A percentile compares a stretch with the other conserved stretches of the same genome.
These are phyloP conservation scores for Galerucella pusilla DNA, from an alignment of 2,888 invertebrate genomes.

Conservation along the genomic window DNA sequence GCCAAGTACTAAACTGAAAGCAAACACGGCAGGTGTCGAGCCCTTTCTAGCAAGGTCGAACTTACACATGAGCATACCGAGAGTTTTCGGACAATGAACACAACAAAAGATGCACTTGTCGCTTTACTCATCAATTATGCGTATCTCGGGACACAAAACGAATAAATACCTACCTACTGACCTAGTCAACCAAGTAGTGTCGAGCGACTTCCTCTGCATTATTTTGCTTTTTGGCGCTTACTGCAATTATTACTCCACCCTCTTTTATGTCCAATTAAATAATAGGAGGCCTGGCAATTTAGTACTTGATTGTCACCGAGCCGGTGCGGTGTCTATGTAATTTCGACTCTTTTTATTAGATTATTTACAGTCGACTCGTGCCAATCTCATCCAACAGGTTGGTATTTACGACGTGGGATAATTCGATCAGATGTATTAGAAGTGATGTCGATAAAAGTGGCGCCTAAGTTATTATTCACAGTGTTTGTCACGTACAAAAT, in stretches of 20 bases:
- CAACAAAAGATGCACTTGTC: constrained; percentile 46
- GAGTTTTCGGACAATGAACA: constrained; percentile 41
- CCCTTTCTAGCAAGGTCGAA: constrained; percentile 23
- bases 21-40: constrained; percentile 24
- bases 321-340: constrained; percentile 19
- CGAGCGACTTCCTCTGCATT: constrained; percentile 37
- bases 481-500: not conserved
- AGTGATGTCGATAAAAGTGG: constrained; percentile 9
- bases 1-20: not conserved
- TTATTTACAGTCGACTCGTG: constrained; percentile 25
- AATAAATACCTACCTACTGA: constrained; percentile 45
- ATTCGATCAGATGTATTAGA: constrained; percentile 17
- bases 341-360: constrained; percentile 25
- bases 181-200: constrained; percentile 38
- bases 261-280: constrained; percentile 38
- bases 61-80: not conserved
- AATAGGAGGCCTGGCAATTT: constrained; percentile 34
- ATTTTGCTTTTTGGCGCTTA: constrained; percentile 33
- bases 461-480: constrained; percentile 5
- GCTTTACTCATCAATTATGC: constrained; percentile 32
- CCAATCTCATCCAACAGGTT: constrained; percentile 37
- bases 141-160: constrained; percentile 36
- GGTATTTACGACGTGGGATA: constrained; percentile 23
- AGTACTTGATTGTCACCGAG: constrained; percentile 9
- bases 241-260: constrained; percentile 37